A percentile compares a stretch with the other conserved stretches of the same genome.
These are phyloP conservation scores for Drosophila rellima DNA, from an alignment of 2,888 invertebrate species.

Conservation along the genomic window DNA sequence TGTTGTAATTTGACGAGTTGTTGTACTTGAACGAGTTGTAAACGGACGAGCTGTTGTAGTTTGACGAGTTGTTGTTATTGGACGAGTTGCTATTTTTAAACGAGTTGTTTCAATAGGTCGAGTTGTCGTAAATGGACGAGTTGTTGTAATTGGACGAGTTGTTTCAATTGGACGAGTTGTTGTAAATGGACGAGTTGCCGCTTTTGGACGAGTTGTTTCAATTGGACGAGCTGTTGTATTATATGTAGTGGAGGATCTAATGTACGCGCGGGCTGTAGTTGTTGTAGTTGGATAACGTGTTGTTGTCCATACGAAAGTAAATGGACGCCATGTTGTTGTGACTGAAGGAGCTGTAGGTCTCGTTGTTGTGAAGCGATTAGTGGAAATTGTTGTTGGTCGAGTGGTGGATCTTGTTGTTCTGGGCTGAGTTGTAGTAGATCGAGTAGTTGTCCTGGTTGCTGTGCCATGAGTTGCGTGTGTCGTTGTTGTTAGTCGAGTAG, in stretches of 20 bases:
- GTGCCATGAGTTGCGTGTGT: neutral
- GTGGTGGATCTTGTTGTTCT: constrained; percentile 27
- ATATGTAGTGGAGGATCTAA: constrained; percentile 5
- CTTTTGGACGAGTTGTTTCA: constrained; percentile 14
- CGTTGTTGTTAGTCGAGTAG: constrained; percentile 11
- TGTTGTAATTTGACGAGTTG: constrained; percentile 21
- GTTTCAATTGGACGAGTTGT: constrained; percentile 9
- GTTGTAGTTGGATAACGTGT: constrained; percentile 10
- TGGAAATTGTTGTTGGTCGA: constrained; percentile 11
- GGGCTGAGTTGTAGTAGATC: constrained; percentile 12
- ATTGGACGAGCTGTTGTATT: neutral
- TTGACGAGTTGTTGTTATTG: constrained; percentile 16
- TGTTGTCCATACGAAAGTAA: constrained; percentile 1
- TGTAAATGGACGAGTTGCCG: constrained; percentile 21
- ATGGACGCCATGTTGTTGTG: constrained; percentile 11
- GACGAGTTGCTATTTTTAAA: constrained; percentile 12
- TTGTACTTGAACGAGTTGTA: constrained; percentile 2
- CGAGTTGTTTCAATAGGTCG: constrained; percentile 13
- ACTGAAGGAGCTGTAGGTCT: constrained; percentile 16
- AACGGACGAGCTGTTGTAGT: constrained; percentile 18
- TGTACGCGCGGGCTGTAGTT: constrained; percentile 9
- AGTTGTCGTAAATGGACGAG: constrained; percentile 14
- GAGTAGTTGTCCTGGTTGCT: constrained; percentile 1
- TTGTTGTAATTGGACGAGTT: constrained; percentile 7
- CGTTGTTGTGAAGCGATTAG: constrained; percentile 12